Base-by-base conservation (phyloP, 1,140 invertebrate genomes). In the Galendromus occidentalis region DNA sequence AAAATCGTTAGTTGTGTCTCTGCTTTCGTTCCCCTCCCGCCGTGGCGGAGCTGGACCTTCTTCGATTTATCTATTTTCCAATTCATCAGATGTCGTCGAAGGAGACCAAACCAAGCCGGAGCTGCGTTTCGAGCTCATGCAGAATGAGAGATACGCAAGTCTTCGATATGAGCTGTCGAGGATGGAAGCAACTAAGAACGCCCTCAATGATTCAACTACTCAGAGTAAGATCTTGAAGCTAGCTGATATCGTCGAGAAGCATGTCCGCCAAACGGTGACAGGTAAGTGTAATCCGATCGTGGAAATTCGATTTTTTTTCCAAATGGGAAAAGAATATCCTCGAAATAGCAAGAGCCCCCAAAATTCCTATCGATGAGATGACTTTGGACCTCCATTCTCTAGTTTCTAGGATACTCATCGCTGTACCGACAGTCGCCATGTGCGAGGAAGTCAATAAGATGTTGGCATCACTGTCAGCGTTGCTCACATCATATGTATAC, bases 391-490 rank as follows among this genome's bases (percentile, higher is more conserved):
- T n/a, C n/a, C n/a, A n/a, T n/a, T n/a, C n/a, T 39, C 33, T 39
- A 59, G 51, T 22, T 20, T 20, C 14, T 4, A 25, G 51, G 17
- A 59, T 59, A 17, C 14, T 59, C 17, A 59, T 59, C 12, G 51
- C 51, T 1, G 51, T 59, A 29, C 51, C 51, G 25, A 29, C 51
- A 9, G 51, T 22, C 51, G 12, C 51, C 1, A 6, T 59, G 20
- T 59, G 17, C 22, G 51, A 59, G 51, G 51, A 59, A 59, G 51
- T 59, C 14, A 59, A 59, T 33, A 59, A 59, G 33, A 59, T 59
- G 14, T 22, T 59, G 14, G 25, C 33, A 1, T 25, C 14, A 14
- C 25, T 59, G 12, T 33, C 51, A 17, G 14, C 25, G 25, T 20
- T 59, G 25, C 17, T 33, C 14, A 17, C 51, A 1, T 59, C 51